phyloP scores from a whole-genome alignment of 2,888 invertebrate species.

The Platypus cylindrus region DNA sequence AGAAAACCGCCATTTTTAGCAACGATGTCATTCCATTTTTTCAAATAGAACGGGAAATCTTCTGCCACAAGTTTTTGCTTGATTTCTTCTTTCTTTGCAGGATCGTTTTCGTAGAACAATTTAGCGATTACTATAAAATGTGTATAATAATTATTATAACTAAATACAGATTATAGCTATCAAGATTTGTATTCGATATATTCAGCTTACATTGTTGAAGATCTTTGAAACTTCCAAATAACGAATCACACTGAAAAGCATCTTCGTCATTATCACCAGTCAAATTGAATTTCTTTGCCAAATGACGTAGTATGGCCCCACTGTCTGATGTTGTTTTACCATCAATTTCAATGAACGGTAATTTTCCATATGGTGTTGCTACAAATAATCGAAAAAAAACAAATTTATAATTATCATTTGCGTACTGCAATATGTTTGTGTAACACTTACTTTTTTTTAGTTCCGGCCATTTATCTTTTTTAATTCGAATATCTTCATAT shows the following conservation, averaged over 20 bases:
- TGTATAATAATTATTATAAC: not conserved
- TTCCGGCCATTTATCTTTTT: constrained; percentile 3
- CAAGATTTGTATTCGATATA: too few relatives aligned
- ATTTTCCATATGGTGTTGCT: constrained; percentile 45
- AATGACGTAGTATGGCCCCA: constrained; percentile 42
- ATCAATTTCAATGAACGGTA: constrained; percentile 45
- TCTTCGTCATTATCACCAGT: constrained; percentile 44
- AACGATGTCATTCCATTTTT: constrained; percentile 5
- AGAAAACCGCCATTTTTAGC: constrained; percentile 3
- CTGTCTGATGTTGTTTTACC: constrained; percentile 42
- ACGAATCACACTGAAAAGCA: constrained; percentile 41
- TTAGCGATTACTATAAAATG: not conserved
- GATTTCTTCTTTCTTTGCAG: not conserved
- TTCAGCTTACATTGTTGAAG: constrained; percentile 40
- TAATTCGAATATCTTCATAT: constrained; percentile 5
- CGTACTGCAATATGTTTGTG: not conserved
- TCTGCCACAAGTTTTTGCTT: constrained; percentile 1
- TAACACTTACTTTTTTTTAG: constrained; percentile 8
- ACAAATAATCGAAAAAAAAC: constrained; percentile 15
- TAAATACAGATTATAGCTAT: not conserved
- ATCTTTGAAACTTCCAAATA: constrained; percentile 42
- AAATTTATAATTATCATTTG: not conserved
- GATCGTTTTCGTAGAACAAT: not conserved
- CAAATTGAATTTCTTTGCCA: constrained; percentile 40
- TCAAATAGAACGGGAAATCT: constrained; percentile 4